These are phyloP conservation scores for Eulithis prunata DNA, from an alignment of 2,888 invertebrate species.

Conservation along the genomic window DNA sequence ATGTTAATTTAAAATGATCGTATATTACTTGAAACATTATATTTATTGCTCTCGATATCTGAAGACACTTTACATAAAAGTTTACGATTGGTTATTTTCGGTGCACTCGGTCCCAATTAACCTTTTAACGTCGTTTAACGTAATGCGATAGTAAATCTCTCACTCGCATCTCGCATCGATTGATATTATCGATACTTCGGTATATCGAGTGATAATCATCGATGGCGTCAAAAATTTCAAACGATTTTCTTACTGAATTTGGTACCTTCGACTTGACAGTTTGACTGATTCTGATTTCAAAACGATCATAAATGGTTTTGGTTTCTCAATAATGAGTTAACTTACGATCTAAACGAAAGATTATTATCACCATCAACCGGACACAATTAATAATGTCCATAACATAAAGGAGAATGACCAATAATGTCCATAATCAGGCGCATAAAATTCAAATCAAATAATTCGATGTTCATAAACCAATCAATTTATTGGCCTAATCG, in stretches of 20 bases:
- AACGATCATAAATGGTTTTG: no score
- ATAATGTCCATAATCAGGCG: conserved; percentile 23
- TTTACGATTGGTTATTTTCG: conserved; percentile 69
- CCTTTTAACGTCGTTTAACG: conserved; percentile 66
- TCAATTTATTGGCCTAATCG: conserved; percentile 30
- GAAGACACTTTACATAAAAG: conserved; percentile 59
- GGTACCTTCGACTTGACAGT: no score
- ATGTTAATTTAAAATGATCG: conserved; percentile 34
- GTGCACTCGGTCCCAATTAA: conserved; percentile 69
- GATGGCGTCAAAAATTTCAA: no score
- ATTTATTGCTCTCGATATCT: conserved; percentile 48
- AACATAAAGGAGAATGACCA: conserved; percentile 21
- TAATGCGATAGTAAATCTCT: conserved; percentile 70
- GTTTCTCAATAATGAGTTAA: conserved; percentile 11
- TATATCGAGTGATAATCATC: no score
- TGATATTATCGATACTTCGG: conserved; percentile 40
- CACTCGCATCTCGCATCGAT: conserved; percentile 56
- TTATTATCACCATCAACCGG: conserved; percentile 13
- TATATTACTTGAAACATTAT: conserved; percentile 35
- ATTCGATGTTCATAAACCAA: conserved; percentile 27
- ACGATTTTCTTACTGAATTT: no score
- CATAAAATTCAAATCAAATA: conserved; percentile 31
- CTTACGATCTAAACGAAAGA: conserved; percentile 4
- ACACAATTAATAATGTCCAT: conserved; percentile 24
- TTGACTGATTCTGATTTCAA: no score